Percentiles rank a stretch among this genome's conserved stretches.
Evolutionary conservation across 2,797 vertebrate species (phyloP).

Genomic region (Amniataba percoides): DNA sequence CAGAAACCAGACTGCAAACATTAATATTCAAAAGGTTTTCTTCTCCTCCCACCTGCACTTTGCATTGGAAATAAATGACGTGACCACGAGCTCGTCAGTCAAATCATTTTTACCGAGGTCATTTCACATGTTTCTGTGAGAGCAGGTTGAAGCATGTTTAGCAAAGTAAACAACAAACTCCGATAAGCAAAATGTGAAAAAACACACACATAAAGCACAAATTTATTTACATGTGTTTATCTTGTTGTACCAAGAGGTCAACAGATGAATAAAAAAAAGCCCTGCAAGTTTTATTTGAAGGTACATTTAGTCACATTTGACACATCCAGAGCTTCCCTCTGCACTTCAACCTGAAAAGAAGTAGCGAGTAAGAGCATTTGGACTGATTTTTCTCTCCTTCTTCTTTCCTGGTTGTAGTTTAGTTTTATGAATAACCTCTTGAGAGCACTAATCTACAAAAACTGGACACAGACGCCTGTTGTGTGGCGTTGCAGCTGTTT

Average conservation of each 20-base stretch:
- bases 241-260: neutral
- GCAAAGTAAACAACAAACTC: neutral
- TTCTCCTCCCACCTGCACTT: too few species aligned
- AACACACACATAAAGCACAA: neutral
- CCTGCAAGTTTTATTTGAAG: neutral
- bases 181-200: neutral
- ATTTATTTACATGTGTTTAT: neutral
- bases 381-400: constrained; percentile 9
- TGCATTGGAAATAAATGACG: too few species aligned
- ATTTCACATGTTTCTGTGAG: too few species aligned
- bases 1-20: too few species aligned
- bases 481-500: constrained; percentile 7
- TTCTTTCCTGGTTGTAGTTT: neutral
- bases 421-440: constrained; percentile 6
- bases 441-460: constrained; percentile 18
- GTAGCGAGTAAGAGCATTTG: constrained; percentile 3
- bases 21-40: too few species aligned
- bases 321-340: neutral
- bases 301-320: constrained; percentile 12
- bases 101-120: too few species aligned
- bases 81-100: too few species aligned
- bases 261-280: neutral
- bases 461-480: neutral
- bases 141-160: neutral
- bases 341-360: neutral